phyloP scores from a whole-genome alignment of 2,888 invertebrate genomes.

The Eupithecia centaureata region DNA sequence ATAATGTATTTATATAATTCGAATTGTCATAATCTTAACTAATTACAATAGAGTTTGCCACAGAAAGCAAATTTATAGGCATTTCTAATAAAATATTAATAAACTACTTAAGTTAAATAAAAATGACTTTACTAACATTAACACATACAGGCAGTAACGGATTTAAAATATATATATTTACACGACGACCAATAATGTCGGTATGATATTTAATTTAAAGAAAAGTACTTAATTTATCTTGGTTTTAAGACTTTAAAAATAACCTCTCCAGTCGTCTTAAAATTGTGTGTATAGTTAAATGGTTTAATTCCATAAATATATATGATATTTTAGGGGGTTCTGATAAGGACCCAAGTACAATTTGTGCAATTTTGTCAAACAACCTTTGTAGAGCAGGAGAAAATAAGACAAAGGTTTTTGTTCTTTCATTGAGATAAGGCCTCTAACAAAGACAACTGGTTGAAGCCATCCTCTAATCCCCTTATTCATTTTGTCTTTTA shows the following conservation, averaged over 20 bases:
- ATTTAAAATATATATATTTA: too few species aligned
- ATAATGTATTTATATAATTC: too few species aligned
- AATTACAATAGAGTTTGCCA: too few species aligned
- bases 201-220: too few species aligned
- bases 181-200: too few species aligned
- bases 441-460: not conserved
- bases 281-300: not conserved
- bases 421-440: not conserved
- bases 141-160: too few species aligned
- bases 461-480: not conserved
- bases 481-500: not conserved
- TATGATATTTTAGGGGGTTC: not conserved
- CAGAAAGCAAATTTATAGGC: too few species aligned
- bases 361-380: not conserved
- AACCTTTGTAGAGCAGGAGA: not conserved
- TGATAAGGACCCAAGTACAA: not conserved
- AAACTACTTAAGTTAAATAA: too few species aligned
- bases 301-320: not conserved
- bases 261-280: not conserved
- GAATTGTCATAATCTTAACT: too few species aligned
- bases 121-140: too few species aligned
- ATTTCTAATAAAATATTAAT: too few species aligned
- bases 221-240: too few species aligned
- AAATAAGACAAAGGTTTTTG: not conserved
- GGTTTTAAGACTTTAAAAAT: not conserved